Conservation (phyloP, 2,113 vertebrate genomes). For the Atlantisia rogersi region DNA sequence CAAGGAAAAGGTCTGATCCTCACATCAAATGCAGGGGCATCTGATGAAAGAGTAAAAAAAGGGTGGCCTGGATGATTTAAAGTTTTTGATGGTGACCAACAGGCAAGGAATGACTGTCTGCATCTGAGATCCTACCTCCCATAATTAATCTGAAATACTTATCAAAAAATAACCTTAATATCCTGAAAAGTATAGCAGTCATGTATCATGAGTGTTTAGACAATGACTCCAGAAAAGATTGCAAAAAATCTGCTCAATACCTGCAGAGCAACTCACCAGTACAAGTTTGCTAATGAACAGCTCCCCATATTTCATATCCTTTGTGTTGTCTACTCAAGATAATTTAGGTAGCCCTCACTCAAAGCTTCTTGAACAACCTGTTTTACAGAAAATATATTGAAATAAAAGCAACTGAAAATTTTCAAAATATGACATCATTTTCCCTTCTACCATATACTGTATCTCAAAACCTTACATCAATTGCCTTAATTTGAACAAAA, state of each 20-base stretch:
- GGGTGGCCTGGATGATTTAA: neutral
- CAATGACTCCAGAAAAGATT: neutral
- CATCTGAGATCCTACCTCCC: neutral
- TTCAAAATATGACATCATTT: neutral
- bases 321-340: neutral
- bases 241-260: neutral
- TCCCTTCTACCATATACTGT: neutral
- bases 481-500: slow-evolving; percentile 8
- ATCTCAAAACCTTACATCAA: neutral
- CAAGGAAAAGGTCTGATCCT: neutral
- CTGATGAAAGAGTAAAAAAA: neutral
- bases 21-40: neutral
- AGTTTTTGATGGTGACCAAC: neutral
- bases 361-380: neutral
- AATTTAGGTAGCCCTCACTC: neutral
- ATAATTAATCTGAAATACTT: neutral
- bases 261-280: neutral
- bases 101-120: neutral
- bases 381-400: neutral
- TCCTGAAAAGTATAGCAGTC: neutral
- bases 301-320: neutral
- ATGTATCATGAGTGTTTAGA: neutral
- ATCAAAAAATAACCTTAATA: neutral
- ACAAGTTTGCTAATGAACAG: neutral
- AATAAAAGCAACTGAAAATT: neutral